Conservation (phyloP, 2,797 vertebrate genomes). For the Anableps anableps region DNA sequence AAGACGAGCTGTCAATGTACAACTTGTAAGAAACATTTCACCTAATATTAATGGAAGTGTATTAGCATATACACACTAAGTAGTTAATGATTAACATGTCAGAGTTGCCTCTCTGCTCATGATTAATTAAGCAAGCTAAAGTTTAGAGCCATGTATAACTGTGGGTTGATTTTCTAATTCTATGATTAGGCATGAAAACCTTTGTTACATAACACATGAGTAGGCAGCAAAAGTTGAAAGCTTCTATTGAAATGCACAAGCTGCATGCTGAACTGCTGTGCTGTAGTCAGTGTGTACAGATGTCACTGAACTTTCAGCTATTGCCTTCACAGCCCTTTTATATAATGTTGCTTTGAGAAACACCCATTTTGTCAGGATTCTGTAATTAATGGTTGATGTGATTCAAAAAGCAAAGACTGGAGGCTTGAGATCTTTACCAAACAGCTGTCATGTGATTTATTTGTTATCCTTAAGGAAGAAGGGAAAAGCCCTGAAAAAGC, state of each 20-base stretch:
- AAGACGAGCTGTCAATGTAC: background rate
- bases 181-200: background rate
- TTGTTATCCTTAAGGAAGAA: background rate
- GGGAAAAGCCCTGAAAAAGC: background rate
- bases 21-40: background rate
- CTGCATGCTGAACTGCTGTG: background rate
- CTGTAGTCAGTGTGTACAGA: background rate
- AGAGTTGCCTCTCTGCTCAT: background rate
- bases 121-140: background rate
- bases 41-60: background rate
- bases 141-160: background rate
- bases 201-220: background rate
- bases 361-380: background rate
- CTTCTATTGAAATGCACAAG: background rate
- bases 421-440: background rate
- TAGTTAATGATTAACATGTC: background rate
- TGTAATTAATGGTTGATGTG: background rate
- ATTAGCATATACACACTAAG: background rate
- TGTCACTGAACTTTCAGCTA: background rate
- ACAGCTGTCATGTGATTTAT: background rate
- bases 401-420: background rate
- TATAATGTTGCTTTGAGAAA: background rate
- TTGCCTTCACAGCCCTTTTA: background rate
- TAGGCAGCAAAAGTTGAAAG: background rate
- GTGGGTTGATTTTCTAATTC: background rate